Conservation (phyloP, 2,888 invertebrate species). For the Lasioglossum marginatum region DNA sequence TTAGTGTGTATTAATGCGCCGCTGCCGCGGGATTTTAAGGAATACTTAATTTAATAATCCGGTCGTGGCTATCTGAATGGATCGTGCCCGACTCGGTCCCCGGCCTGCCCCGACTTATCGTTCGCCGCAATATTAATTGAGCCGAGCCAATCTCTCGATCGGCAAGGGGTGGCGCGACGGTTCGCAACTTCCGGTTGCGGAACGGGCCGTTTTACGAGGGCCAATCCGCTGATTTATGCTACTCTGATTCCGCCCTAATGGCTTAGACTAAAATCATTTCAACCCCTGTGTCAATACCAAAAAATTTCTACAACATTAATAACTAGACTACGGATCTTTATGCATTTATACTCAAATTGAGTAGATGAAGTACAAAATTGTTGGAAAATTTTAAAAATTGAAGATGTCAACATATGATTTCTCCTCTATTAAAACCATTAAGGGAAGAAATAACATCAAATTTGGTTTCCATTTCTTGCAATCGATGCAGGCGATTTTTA, state of each 20-base stretch:
- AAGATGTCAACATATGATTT: too few species aligned
- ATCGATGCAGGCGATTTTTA: too few species aligned
- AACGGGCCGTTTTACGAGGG: not conserved
- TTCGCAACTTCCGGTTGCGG: constrained; percentile 32
- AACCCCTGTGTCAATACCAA: not conserved
- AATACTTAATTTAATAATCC: constrained; percentile 72
- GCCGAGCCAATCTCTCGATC: constrained; percentile 25
- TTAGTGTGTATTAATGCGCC: constrained; percentile 69
- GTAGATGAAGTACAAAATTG: too few species aligned
- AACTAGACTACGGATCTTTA: too few species aligned
- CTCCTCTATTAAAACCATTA: too few species aligned
- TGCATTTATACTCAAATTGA: too few species aligned
- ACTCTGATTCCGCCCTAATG: not conserved
- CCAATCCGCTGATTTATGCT: not conserved
- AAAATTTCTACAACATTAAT: not conserved
- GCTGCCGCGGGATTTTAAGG: constrained; percentile 54
- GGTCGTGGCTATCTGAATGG: constrained; percentile 32
- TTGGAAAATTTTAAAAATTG: too few species aligned
- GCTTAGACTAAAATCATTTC: not conserved
- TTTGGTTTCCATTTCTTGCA: too few species aligned
- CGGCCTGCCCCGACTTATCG: constrained; percentile 42
- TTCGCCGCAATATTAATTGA: constrained; percentile 52
- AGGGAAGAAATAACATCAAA: too few species aligned
- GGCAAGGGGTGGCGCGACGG: constrained; percentile 8
- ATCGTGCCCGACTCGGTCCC: constrained; percentile 22